Conservation (phyloP, 2,797 vertebrate genomes). For the Enteromius radiatus region DNA sequence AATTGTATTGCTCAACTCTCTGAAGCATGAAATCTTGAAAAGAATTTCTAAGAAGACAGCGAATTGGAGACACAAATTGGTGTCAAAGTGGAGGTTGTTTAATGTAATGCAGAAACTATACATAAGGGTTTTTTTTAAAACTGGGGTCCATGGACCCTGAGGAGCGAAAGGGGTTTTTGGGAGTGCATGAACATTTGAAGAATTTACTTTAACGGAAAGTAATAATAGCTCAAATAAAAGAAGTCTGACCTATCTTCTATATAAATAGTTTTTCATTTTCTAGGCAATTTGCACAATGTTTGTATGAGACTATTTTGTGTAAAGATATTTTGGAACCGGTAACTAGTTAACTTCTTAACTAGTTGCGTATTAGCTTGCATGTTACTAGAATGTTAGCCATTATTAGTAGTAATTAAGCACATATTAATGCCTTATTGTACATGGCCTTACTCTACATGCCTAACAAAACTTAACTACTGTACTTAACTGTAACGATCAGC, state of each 20-base stretch:
- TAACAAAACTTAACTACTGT: background rate
- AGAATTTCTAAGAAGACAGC: background rate
- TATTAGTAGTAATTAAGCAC: background rate
- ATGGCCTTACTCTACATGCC: background rate
- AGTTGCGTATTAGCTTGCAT: too few relatives aligned
- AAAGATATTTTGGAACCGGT: background rate
- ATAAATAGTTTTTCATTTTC: background rate
- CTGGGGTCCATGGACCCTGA: background rate
- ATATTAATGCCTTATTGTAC: background rate
- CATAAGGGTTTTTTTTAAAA: background rate
- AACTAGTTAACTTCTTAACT: background rate
- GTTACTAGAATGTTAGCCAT: too few relatives aligned
- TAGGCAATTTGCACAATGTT: background rate
- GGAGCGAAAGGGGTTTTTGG: background rate
- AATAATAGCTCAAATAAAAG: too few relatives aligned
- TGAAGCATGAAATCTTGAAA: conserved; percentile 23
- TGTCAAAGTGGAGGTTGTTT: conserved; percentile 21
- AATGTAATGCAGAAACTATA: background rate
- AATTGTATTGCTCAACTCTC: conserved; percentile 2
- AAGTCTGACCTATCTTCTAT: too few relatives aligned
- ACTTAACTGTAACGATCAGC: too few relatives aligned
- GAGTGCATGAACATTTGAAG: background rate
- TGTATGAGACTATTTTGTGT: background rate
- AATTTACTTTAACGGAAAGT: background rate
- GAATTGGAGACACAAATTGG: background rate